A percentile compares a stretch with the other conserved stretches of the same genome.
Evolutionary conservation across 1,140 invertebrate species (phyloP).

Genomic region (Argopecten irradians): DNA sequence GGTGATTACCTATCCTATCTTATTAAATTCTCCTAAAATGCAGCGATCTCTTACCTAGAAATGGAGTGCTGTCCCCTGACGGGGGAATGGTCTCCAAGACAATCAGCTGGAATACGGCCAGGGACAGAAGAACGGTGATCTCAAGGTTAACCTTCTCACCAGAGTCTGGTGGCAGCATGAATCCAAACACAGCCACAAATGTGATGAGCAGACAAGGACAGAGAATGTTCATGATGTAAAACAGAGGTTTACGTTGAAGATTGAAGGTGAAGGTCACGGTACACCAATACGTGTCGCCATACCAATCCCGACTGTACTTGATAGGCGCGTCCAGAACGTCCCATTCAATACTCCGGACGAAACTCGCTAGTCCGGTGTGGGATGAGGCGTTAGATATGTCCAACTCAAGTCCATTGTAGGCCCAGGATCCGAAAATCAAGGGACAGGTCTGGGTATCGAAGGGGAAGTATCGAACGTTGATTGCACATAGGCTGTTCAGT

Average conservation of each 20-base stretch:
- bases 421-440: slow-evolving; percentile 74
- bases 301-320: slow-evolving; percentile 71
- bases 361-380: slow-evolving; percentile 77
- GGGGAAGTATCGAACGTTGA: slow-evolving; percentile 88
- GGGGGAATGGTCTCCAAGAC: slow-evolving; percentile 96
- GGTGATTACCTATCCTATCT: too few species aligned
- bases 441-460: slow-evolving; percentile 84
- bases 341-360: slow-evolving; percentile 81
- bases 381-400: slow-evolving; percentile 70
- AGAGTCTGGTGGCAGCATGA: slow-evolving; percentile 97
- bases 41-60: slow-evolving; percentile 79
- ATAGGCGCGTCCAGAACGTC: slow-evolving; percentile 75
- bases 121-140: slow-evolving; percentile 81
- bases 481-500: slow-evolving; percentile 93
- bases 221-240: slow-evolving; percentile 65
- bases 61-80: slow-evolving; percentile 89
- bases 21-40: too few species aligned
- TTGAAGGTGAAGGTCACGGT: slow-evolving; percentile 57
- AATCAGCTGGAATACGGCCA: slow-evolving; percentile 78
- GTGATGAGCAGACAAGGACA: slow-evolving; percentile 68
- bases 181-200: slow-evolving; percentile 98
- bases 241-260: slow-evolving; percentile 61
- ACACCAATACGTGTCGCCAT: slow-evolving; percentile 82
- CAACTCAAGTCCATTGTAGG: slow-evolving; percentile 66
- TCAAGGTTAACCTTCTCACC: slow-evolving; percentile 98